Evolutionary conservation across 2,113 vertebrate genomes (phyloP).

Genomic region (Cryptoleucopteryx plumbea): DNA sequence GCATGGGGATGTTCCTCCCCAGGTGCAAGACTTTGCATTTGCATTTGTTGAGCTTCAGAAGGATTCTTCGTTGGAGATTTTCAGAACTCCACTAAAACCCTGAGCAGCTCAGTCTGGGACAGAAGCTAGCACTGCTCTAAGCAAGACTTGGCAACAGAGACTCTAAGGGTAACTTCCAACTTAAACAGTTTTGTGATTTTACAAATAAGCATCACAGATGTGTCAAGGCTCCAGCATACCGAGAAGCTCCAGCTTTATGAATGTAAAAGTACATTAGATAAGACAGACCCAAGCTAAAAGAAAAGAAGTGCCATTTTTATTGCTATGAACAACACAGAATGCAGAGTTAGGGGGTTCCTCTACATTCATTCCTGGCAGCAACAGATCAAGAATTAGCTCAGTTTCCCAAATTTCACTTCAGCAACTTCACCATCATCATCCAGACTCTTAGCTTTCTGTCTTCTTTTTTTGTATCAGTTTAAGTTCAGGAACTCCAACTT

Average conservation of each 20-base stretch:
- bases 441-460: neutral
- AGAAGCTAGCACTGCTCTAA: neutral
- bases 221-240: neutral
- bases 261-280: neutral
- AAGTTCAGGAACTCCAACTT: neutral
- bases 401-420: neutral
- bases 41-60: neutral
- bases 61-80: accelerated
- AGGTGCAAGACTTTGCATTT: neutral
- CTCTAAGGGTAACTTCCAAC: neutral
- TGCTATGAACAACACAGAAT: neutral
- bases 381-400: neutral
- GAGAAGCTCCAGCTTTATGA: neutral
- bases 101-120: neutral
- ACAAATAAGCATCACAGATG: neutral
- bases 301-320: neutral
- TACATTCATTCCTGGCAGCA: neutral
- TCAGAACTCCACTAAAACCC: neutral
- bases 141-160: neutral
- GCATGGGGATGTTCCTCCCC: neutral
- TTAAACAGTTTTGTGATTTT: neutral
- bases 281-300: neutral
- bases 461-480: neutral
- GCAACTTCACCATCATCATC: neutral
- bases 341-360: neutral